Evolutionary conservation across 2,888 invertebrate species (phyloP), one percentile per base, ranked within the genome.

Genomic region (Galeruca laticollis): DNA sequence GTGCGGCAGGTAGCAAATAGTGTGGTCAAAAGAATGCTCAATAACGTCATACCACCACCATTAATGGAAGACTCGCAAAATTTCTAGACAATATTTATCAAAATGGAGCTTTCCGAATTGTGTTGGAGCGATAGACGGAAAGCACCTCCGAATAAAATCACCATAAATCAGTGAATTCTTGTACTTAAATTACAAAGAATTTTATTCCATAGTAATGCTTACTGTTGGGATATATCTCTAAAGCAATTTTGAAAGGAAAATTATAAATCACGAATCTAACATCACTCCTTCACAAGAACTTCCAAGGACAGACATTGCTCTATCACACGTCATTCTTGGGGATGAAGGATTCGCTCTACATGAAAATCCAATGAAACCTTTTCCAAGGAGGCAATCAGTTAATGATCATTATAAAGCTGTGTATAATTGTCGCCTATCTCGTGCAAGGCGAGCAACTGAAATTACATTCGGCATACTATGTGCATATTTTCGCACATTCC

Each of bases 121-220:
- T 67, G 54, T 71, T 35, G 74, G 72, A 33, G 69, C 76, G 13
- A 76, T 75, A 47, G 73, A 73, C 62, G 73, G 75, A 37, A 76
- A 76, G 61, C 70, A 76, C 33, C 51, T 75, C 21, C 18, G 65
- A 35, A 75, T 77, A 63, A 66, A 52, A 31, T 43, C 71, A 15
- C 75, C 72, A 6, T 68, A 70, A 60, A 63, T 70, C 43, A 71
- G 70, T 67, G 73, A 71, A 72, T 64, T 76, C 73, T 31, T n/a
- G n/a, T n/a, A n/a, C n/a, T n/a, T n/a, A n/a, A n/a, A n/a, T n/a
- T n/a, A n/a, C n/a, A n/a, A n/a, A n/a, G n/a, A n/a, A n/a, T n/a
- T n/a, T n/a, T n/a, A n/a, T n/a, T n/a, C n/a, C n/a, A 66, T 75
- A 18, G 78, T 77, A 40, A 51, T 76, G 51, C 47, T 77, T 31